Percentiles rank a stretch among this genome's conserved stretches.
These are phyloP conservation scores for Margarornis squamiger DNA, from an alignment of 2,797 vertebrate species.

Conservation along the genomic window DNA sequence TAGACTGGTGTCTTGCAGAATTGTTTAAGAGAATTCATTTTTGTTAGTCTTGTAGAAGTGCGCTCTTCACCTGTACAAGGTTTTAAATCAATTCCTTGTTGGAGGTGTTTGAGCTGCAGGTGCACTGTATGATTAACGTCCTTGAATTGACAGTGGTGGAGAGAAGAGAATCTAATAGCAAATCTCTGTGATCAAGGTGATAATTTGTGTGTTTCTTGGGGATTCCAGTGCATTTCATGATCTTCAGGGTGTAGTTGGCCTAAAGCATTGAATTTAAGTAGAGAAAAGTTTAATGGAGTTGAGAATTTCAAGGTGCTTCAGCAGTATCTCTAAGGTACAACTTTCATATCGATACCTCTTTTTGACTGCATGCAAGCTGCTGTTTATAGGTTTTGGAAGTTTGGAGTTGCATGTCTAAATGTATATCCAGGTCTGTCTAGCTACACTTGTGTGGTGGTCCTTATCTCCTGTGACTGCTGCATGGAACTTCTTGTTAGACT, in stretches of 20 bases:
- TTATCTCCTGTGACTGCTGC: background rate
- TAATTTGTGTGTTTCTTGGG: background rate
- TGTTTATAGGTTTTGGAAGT: background rate
- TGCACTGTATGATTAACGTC: background rate
- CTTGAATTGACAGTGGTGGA: background rate
- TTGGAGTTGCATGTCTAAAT: background rate
- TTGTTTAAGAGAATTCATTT: background rate
- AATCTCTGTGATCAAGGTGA: background rate
- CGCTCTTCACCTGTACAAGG: background rate
- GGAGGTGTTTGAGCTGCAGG: background rate
- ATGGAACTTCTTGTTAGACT: background rate
- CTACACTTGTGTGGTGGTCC: background rate
- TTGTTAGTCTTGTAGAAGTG: background rate
- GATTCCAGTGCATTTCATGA: background rate
- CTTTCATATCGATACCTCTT: background rate
- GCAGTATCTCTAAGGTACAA: background rate
- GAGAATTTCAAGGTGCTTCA: background rate
- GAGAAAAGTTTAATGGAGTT: background rate
- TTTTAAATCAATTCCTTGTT: background rate
- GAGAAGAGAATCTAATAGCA: background rate
- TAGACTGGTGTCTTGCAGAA: background rate
- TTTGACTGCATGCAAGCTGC: background rate
- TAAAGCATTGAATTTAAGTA: background rate
- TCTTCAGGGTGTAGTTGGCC: background rate
- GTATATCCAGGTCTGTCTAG: background rate